phyloP scores from a whole-genome alignment of 2,113 vertebrate genomes.

The Struthidea cinerea region DNA sequence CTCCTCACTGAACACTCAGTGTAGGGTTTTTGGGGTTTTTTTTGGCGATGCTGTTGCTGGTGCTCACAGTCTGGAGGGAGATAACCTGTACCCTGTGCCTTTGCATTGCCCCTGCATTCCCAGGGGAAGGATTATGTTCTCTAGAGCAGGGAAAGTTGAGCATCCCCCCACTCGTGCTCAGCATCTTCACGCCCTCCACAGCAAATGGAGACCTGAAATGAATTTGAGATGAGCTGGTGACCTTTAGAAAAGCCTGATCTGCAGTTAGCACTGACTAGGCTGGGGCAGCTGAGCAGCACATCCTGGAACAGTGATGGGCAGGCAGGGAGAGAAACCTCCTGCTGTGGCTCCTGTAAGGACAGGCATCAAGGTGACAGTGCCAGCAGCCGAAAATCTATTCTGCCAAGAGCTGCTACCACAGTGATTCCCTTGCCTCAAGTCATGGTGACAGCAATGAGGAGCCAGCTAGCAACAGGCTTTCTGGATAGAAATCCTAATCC shows the following conservation, averaged over 20 bases:
- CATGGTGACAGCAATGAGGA: neutral
- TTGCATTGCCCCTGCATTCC: rapidly evolving
- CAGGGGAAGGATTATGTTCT: neutral
- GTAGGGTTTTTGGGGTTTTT: rapidly evolving
- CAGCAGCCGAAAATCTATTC: neutral
- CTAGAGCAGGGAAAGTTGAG: neutral
- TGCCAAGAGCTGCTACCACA: neutral
- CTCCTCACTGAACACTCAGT: neutral
- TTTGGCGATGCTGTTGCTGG: neutral
- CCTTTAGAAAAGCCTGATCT: neutral
- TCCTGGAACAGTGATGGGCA: rapidly evolving
- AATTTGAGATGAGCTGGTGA: neutral
- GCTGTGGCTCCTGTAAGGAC: neutral
- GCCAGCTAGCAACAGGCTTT: neutral
- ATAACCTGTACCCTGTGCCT: neutral
- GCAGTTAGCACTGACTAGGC: neutral
- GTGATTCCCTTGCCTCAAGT: neutral
- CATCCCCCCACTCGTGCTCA: neutral
- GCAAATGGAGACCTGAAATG: neutral
- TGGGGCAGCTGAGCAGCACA: neutral
- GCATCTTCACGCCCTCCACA: neutral
- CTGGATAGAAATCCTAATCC: neutral
- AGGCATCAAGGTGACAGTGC: neutral
- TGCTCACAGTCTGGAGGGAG: neutral
- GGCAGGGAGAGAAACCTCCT: neutral